phyloP scores from a whole-genome alignment of 2,113 vertebrate genomes.

The Ailuropoda melanoleuca region DNA sequence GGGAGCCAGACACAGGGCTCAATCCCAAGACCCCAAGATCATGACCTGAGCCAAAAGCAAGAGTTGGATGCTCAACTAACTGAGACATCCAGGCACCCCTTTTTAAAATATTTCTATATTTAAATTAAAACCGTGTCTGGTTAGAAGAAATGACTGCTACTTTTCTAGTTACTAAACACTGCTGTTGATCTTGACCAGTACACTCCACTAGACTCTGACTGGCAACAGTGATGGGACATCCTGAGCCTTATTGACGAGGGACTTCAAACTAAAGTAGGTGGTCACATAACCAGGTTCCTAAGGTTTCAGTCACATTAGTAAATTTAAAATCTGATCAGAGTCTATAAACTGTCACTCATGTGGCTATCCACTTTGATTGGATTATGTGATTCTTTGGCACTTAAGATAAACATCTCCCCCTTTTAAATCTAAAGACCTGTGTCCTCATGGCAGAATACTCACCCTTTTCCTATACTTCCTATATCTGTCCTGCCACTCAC shows the following conservation, averaged over 20 bases:
- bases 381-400: neutral
- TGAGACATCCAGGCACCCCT: neutral
- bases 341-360: neutral
- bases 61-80: neutral
- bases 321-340: neutral
- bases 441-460: neutral
- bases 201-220: neutral
- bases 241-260: neutral
- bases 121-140: slow-evolving; percentile 16
- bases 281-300: neutral
- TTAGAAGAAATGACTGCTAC: neutral
- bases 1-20: neutral
- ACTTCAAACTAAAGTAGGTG: neutral
- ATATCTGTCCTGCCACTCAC: neutral
- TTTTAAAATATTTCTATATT: slow-evolving; percentile 29
- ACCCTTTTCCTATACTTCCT: neutral
- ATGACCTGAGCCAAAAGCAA: neutral
- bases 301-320: neutral
- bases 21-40: neutral
- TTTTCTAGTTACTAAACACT: neutral
- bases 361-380: neutral
- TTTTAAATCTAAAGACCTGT: neutral
- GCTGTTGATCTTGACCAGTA: neutral
- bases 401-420: neutral
- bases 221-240: neutral